Evolutionary conservation across 2,113 vertebrate species (phyloP), one percentile per base, ranked within the genome.

Genomic region (Pandion haliaetus): DNA sequence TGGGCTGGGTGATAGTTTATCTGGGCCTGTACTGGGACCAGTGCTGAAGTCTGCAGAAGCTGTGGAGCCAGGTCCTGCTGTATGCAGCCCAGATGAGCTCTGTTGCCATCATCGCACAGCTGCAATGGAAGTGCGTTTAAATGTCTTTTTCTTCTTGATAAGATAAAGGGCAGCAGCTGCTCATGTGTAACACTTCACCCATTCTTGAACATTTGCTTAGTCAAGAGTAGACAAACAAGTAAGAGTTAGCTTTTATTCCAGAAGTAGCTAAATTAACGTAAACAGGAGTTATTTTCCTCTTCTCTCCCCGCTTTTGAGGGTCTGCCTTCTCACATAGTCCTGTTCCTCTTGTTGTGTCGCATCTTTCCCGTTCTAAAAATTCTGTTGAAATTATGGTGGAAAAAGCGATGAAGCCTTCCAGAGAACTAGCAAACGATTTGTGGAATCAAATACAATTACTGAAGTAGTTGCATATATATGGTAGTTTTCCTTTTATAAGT

Each of bases 401-500:
- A 38, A 78, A 89, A 76, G 52, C 15, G 8, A 3, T 49, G 83
- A 73, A 87, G 36, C 69, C 70, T 93, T 62, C 9, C 36, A 82
- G 67, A 80, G 45, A 36, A 8, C 57, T 38, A 21, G 49, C 45
- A 65, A 67, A 72, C 0, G 1, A 28, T 76, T 82, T 76, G 73
- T 72, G 13, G 81, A 82, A 52, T 93, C 59, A 40, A 70, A 81
- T 63, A 6, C 38, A 59, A 18, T 66, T 85, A 50, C 31, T 74
- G 58, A 70, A 67, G 67, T 19, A 18, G 31, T 32, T 82, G 66
- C 45, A 42, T 77, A 19, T 45, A 38, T 13, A 3, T 0, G 3
- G 54, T 93, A 34, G 67, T 77, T 88, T 92, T 95, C 62, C 55
- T 95, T 83, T 88, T 62, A 29, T 49, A 42, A 58, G 65, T 81